Evolutionary conservation across 2,888 invertebrate genomes (phyloP), one percentile per base, ranked within the genome.

Genomic region (Lycophotia porphyrea): DNA sequence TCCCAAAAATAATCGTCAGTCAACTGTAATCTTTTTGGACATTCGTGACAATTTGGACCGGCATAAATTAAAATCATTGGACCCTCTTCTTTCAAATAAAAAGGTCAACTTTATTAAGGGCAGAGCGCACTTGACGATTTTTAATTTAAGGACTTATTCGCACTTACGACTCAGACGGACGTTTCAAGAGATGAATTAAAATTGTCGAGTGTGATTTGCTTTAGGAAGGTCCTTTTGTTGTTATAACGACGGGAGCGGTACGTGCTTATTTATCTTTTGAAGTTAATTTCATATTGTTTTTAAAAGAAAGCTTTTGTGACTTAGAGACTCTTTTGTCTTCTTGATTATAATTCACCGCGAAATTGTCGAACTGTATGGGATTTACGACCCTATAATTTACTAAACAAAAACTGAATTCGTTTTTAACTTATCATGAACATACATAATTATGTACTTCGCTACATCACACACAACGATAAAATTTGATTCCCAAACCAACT

Each of bases 401-500:
- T 39, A 60, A 65, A 61, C 13, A 49, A 68, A 68, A 31, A 21
- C 5, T 61, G 21, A 18, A 34, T 7, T 44, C 27, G 11, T 44
- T 27, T 15, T 31, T 36, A 52, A 1, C 2, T 27, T 18, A 21
- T 27, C 15, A 15, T 75, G 13, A 27, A 67, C n/a, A n/a, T 13
- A n/a, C 24, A 61, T n/a, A n/a, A n/a, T n/a, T n/a, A n/a, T n/a
- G n/a, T n/a, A 76, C 3, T 11, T 21, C 3, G 5, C 24, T 60
- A 31, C 15, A 65, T 47, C 21, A 66, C 31, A 71, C 36, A 44
- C 66, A 36, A 64, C 24, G 21, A 82, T 81, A 72, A 15, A 71
- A 72, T 44, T 73, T 36, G 47, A 79, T 79, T 73, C 79, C 67
- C 79, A 72, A 21, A 82, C 88, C 87, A 88, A 90, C 89, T 91